phyloP scores from a whole-genome alignment of 2,888 invertebrate genomes.

The Epirrita christyi region DNA sequence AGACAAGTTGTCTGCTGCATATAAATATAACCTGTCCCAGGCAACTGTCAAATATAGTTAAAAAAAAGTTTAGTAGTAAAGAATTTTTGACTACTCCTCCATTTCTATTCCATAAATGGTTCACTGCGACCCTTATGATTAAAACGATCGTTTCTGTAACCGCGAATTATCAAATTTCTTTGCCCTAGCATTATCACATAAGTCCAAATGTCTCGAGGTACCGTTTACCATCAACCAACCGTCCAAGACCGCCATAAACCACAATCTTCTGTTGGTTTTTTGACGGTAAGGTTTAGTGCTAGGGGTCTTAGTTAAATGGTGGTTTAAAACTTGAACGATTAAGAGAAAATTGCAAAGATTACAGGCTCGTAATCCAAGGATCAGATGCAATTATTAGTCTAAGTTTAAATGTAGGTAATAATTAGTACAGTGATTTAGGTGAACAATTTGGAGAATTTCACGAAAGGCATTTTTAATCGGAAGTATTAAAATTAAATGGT shows the following conservation, averaged over 20 bases:
- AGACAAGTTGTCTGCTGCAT: too few relatives aligned
- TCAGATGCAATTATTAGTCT: slow-evolving; percentile 74
- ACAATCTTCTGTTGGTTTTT: slow-evolving; percentile 29
- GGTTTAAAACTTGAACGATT: slow-evolving; percentile 67
- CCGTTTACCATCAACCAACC: slow-evolving; percentile 56
- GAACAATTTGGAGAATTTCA: slow-evolving; percentile 46
- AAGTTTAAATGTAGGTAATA: slow-evolving; percentile 72
- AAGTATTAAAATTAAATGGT: slow-evolving; percentile 29
- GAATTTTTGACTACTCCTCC: slow-evolving; percentile 46
- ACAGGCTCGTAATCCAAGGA: slow-evolving; percentile 72
- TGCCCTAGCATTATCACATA: slow-evolving; percentile 82
- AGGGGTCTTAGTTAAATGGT: slow-evolving; percentile 55
- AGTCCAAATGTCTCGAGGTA: slow-evolving; percentile 80
- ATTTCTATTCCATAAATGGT: slow-evolving; percentile 58
- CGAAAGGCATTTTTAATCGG: slow-evolving; percentile 29
- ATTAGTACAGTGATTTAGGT: slow-evolving; percentile 69
- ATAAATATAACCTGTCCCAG: too few relatives aligned
- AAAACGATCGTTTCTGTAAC: slow-evolving; percentile 80
- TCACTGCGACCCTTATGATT: slow-evolving; percentile 77
- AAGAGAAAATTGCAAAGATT: slow-evolving; percentile 82
- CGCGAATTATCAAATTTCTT: slow-evolving; percentile 84
- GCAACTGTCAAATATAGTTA: too few relatives aligned
- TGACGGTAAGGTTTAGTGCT: slow-evolving; percentile 40
- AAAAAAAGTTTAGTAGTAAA: background rate
- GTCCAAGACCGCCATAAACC: slow-evolving; percentile 49